Base-by-base conservation (phyloP, 1,140 invertebrate genomes). In the Aphidius gifuensis region DNA sequence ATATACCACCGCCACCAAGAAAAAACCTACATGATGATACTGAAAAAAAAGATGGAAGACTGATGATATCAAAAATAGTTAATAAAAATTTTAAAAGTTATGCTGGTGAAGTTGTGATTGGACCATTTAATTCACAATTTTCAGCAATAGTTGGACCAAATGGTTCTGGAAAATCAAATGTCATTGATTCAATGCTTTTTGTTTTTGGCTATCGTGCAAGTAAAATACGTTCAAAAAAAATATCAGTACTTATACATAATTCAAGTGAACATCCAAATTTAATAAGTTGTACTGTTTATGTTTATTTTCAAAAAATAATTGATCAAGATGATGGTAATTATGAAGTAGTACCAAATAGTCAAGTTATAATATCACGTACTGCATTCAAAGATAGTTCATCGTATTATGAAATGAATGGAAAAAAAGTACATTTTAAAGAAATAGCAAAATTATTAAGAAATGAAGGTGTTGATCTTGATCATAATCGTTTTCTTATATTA, bases 101-200 rank as follows among this genome's bases (percentile, higher is more conserved):
- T 77, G 94, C 91, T 62, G 93, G 92, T 1, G 84, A 85, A 51
- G 86, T 92, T 73, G 79, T 84, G 9, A 79, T 95, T 61, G 92
- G 92, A 1, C 92, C 92, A 3, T 94, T 95, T 80, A 90, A 93
- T 74, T 91, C 92, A 90, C 93, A 92, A 80, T 99, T 99, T 71
- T 95, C 96, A 23, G 88, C 95, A 9, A 98, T 99, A 67, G 90
- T 99, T 73, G 98, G 98, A 1, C 97, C 98, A 1, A 99, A 99
- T 84, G 98, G 98, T n/a, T 98, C 94, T 83, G 98, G 98, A 0
- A 99, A 99, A 75, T 97, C 94, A 66, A 99, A 99, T 82, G 95
- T 99, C 0, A 99, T 99, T 69, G 98, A 99, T 80, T 97, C 98
- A 0, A 94, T 99, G 90, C 83, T 99, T 64, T 99, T 99, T 86